Conservation (phyloP, 2,113 vertebrate genomes). For the Eubucco bourcierii region DNA sequence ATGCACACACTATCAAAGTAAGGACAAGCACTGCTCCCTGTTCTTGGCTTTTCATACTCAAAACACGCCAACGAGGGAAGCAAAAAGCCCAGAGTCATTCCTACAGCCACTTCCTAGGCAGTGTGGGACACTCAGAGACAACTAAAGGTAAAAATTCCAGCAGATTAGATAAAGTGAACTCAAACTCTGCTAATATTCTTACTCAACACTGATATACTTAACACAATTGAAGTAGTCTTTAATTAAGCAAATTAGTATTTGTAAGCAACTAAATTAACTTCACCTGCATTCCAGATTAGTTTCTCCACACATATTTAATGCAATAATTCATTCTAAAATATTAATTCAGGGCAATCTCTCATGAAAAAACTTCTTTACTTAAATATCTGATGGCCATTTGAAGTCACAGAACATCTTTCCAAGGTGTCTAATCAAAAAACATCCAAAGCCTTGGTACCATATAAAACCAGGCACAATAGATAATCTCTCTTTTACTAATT, state of each 20-base stretch:
- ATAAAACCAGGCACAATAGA: neutral
- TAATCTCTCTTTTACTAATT: neutral
- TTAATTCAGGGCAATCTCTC: neutral
- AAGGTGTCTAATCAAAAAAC: neutral
- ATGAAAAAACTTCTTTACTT: conserved; percentile 9
- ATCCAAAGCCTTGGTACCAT: neutral
- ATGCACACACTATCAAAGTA: neutral
- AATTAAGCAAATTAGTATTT: conserved; percentile 50
- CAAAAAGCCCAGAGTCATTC: neutral
- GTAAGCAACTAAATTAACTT: conserved; percentile 40
- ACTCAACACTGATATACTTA: neutral
- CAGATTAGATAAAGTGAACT: neutral
- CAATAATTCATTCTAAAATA: conserved; percentile 36
- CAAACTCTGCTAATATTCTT: neutral
- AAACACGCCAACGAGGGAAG: neutral
- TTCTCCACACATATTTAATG: neutral
- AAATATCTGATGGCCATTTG: conserved; percentile 11
- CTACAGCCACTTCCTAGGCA: neutral
- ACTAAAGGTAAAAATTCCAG: neutral
- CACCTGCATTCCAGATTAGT: conserved; percentile 29
- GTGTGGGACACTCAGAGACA: neutral
- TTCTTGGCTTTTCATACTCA: neutral
- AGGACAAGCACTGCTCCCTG: neutral
- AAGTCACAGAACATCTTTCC: neutral
- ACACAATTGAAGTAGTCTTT: neutral